A percentile compares a stretch with the other conserved stretches of the same genome.
These are phyloP conservation scores for Hirudinaria manillensis DNA, from an alignment of 2,888 invertebrate genomes.

Conservation along the genomic window DNA sequence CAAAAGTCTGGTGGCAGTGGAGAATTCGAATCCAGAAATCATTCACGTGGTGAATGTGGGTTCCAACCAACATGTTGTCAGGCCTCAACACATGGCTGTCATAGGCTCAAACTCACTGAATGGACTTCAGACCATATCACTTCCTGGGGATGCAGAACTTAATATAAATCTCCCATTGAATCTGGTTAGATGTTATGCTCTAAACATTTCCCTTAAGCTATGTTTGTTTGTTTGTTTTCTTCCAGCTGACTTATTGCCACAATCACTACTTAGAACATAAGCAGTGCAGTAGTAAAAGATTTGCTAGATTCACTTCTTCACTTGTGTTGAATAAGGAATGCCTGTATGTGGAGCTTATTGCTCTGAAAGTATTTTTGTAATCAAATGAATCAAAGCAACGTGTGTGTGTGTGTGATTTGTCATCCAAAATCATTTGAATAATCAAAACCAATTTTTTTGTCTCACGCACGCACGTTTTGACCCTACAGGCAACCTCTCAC, in stretches of 20 bases:
- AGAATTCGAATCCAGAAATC: conserved; percentile 38
- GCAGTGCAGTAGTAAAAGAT: too few relatives aligned
- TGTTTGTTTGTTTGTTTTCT: too few relatives aligned
- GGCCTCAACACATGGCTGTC: conserved; percentile 25
- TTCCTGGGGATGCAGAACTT: conserved; percentile 42
- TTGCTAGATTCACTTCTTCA: too few relatives aligned
- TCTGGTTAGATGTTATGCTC: conserved; percentile 15
- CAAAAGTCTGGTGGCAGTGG: conserved; percentile 36
- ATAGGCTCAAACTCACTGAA: conserved; percentile 32
- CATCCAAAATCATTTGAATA: conserved; percentile 10
- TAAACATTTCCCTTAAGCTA: too few relatives aligned
- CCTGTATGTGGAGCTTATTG: too few relatives aligned
- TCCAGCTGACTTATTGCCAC: too few relatives aligned
- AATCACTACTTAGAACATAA: too few relatives aligned
- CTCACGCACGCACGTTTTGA: background rate
- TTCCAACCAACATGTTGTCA: background rate
- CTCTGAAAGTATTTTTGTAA: background rate
- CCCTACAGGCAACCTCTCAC: background rate
- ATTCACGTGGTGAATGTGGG: conserved; percentile 39
- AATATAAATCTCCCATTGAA: conserved; percentile 44
- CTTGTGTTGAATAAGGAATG: too few relatives aligned
- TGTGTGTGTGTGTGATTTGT: background rate
- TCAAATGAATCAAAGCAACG: background rate
- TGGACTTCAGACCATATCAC: conserved; percentile 46
- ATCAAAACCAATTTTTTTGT: conserved; percentile 8